Percentiles rank a stretch among this genome's conserved stretches.
Conservation (phyloP, 1,140 invertebrate species). For the Lamellibrachia luymesi region DNA sequence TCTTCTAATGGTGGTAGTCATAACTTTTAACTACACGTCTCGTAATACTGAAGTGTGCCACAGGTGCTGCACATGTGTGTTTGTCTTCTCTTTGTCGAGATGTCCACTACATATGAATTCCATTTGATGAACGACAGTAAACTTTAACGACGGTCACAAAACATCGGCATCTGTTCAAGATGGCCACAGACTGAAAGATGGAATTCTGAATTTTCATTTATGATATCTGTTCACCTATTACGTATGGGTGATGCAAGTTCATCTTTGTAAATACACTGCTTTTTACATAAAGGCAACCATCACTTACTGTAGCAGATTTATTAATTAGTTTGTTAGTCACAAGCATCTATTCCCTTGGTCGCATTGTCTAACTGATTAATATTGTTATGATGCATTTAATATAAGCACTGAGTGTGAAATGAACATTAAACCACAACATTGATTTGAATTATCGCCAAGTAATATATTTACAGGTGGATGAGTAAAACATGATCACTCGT, state of each 20-base stretch:
- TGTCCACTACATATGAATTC: background rate
- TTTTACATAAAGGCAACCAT: background rate
- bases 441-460: background rate
- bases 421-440: background rate
- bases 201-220: background rate
- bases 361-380: background rate
- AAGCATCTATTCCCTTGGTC: background rate
- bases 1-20: background rate
- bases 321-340: background rate
- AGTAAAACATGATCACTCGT: background rate
- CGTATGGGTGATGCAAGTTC: background rate
- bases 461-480: background rate
- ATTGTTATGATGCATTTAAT: background rate
- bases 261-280: background rate
- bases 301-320: background rate
- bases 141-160: background rate
- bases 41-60: background rate
- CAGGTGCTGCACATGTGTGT: background rate
- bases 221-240: background rate
- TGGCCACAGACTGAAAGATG: background rate
- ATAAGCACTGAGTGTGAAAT: background rate
- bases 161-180: background rate
- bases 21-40: background rate
- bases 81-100: background rate
- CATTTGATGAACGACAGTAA: background rate